Base-by-base conservation (phyloP, 2,113 vertebrate genomes). In the Suricata suricatta region DNA sequence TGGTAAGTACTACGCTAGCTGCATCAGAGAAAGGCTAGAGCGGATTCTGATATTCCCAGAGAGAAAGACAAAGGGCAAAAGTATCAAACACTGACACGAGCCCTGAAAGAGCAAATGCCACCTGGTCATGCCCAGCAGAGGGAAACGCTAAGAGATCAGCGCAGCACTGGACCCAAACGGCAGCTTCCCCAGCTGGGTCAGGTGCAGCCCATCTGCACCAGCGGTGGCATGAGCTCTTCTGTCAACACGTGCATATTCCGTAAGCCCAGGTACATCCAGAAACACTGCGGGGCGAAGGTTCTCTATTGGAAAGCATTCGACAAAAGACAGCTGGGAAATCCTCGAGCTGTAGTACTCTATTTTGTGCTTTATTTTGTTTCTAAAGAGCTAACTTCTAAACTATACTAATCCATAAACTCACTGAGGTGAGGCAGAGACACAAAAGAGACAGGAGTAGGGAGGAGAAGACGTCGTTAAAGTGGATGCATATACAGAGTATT, bases 201-300 rank as follows among this genome's bases (percentile, higher is more conserved):
- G 14, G 14, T 3, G 16, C 15, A 17, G 19, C 33, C 8, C 8
- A 41, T 35, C 68, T 9, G 3, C 27, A 64, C 0, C 0, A 38
- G 35, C 7, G 16, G 69, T 35, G 41, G 41, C 41, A 41, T 41
- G 41, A 41, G 41, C 41, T 41, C 74, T 77, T 35, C 12, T 33
- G 25, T 38, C 41, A 85, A 21, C 7, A 71, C 7, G 50, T 52
- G 23, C n/a, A 9, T 29, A 50, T n/a, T 25, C 82, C 2, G 50
- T 13, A 38, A 57, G 12, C 35, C 27, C 23, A 19, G 5, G 23
- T 27, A 9, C n/a, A 69, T 74, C 74, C 38, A 77, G 79, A 94
- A 94, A 94, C 16, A 35, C 21, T 77, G 52, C 31, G 0, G 7
- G 13, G 57, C 17, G 14, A 91, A 23, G 54, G 15, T 33, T 16